phyloP scores from a whole-genome alignment of 2,888 invertebrate genomes.

The Willowsia nigromaculata region DNA sequence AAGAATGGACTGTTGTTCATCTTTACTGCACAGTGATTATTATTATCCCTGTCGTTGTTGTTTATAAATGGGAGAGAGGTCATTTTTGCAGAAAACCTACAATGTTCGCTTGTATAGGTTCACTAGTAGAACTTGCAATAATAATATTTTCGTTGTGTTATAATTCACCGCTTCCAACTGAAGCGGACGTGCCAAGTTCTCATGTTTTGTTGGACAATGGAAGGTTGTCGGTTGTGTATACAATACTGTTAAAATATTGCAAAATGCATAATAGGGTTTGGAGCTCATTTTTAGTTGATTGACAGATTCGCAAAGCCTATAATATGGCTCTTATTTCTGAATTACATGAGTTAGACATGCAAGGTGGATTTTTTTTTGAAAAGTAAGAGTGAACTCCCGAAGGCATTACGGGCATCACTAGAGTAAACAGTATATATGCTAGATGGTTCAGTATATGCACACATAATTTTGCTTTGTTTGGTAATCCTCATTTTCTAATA shows the following conservation, averaged over 20 bases:
- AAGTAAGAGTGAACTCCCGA: not conserved
- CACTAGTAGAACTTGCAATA: not conserved
- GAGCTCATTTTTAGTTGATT: not conserved
- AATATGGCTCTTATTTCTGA: not conserved
- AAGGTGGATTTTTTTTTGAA: no score
- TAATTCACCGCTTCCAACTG: not conserved
- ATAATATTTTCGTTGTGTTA: not conserved
- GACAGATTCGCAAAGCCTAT: not conserved
- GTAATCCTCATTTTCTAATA: no score
- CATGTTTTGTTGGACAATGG: not conserved
- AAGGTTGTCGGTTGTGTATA: not conserved
- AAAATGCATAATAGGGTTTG: not conserved
- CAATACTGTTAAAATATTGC: not conserved
- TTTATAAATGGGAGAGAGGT: constrained; percentile 56
- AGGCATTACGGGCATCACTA: not conserved
- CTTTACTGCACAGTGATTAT: constrained; percentile 49
- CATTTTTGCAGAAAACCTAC: constrained; percentile 51
- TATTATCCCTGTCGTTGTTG: constrained; percentile 10
- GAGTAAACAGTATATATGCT: not conserved
- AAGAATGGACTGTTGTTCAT: constrained; percentile 61
- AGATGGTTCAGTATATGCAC: no score
- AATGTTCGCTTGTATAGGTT: no score
- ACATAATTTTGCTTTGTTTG: no score
- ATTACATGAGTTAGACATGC: not conserved
- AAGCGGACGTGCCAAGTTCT: not conserved